Evolutionary conservation across 2,888 invertebrate genomes (phyloP), one percentile per base, ranked within the genome.

Genomic region (Suillia variegata): DNA sequence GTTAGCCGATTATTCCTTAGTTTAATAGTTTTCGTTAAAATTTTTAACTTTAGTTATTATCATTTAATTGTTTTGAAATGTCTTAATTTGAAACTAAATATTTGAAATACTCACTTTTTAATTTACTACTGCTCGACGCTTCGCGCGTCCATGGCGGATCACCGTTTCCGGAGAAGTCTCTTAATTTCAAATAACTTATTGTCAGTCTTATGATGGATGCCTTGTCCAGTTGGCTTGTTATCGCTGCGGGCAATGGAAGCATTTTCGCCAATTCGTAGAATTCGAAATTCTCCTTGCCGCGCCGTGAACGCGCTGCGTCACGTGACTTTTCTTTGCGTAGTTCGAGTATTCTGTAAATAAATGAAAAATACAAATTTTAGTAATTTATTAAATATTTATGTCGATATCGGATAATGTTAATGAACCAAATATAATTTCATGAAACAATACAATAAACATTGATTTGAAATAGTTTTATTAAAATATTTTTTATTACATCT

Each of bases 201-300:
- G 96, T 96, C 82, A 96, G 90, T 83, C 96, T 89, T 85, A 96
- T 96, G 83, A 96, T 96, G 80, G 96, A 95, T 65, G 96, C 96
- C 84, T 96, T 96, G 84, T 96, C 95, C 85, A 96, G 86, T 85
- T 94, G 94, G 78, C 93, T 93, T 79, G 95, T 95, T 80, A 95
- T 95, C 77, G 94, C 94, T 31, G 94, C 92, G 18, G 91, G 94
- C 68, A 92, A 87, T 24, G 93, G 96, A 82, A 92, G 86, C 96
- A 92, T 95, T 87, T 93, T 95, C 65, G 96, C 96, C 80, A 97
- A 85, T 85, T 96, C 95, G 83, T 96, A 95, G 85, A 96, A 97
- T 85, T 97, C 96, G 81, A 91, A 94, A 85, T 97, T 97, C 82
- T 97, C 97, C 78, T 96, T 95, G 62, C 96, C 95, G 38, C 96